Base-by-base conservation (phyloP, 1,140 invertebrate genomes). In the Wiebesia pumilae region DNA sequence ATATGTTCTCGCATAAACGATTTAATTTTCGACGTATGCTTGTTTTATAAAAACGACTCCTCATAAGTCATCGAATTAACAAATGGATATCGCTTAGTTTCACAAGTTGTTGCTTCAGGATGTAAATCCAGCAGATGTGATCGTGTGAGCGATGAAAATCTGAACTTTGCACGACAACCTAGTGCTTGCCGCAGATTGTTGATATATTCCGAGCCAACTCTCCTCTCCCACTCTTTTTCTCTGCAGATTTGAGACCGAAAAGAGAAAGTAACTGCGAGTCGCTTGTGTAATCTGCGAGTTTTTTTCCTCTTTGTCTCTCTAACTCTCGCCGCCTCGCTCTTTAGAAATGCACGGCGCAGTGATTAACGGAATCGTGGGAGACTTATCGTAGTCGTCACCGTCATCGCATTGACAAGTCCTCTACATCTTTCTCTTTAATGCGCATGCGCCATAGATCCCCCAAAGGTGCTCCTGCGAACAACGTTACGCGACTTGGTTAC, bases 301-400 rank as follows among this genome's bases (percentile, higher is more conserved):
- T 40, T 12, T 81, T 16, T 47, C 21, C 38, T 58, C 69, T n/a
- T n/a, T 77, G 69, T 35, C 19, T 62, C 43, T 30, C n/a, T 30
- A 27, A n/a, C 43, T 33, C 67, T 69, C 3, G 2, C 33, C 12
- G 12, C 33, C 33, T 58, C 12, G 21, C 35, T 65, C 1, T 24
- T 21, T 81, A 81, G 79, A 75, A 81, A 75, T 86, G 79, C 79
- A 78, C 16, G 19, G 0, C 65, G 73, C 51, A 7, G 24, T 86
- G 86, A 88, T 85, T 85, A 79, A 83, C 40, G 19, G 47, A 43
- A 84, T 87, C 78, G 81, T 87, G 86, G 86, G 82, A 87, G 77
- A 81, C 65, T 67, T 38, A 27, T n/a, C 65, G 62, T 10, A 21
- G 69, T 35, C 73, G 73, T 47, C 43, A 21, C 24, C n/a, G 73